Conservation (phyloP, 2,888 invertebrate species). For the Xestia rhomboidea region DNA sequence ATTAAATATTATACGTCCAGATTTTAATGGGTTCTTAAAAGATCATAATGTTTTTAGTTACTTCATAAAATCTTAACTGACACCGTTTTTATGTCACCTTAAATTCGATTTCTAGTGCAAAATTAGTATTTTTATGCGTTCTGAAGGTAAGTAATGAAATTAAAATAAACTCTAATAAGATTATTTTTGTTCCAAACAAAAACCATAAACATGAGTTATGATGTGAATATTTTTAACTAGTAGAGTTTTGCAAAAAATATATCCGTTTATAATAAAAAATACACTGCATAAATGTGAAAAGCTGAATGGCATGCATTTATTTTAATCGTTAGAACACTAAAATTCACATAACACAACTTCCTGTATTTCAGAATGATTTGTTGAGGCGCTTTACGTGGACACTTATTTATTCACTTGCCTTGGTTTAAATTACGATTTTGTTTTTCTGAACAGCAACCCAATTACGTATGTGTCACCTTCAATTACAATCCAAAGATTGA, state of each 20-base stretch:
- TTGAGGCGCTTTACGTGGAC: no score
- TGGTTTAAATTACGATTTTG: background rate
- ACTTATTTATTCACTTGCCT: background rate
- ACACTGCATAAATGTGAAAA: no score
- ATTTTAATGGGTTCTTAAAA: background rate
- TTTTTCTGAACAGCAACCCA: background rate
- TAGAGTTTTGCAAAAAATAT: background rate
- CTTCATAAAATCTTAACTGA: slow-evolving; percentile 10
- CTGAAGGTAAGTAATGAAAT: background rate
- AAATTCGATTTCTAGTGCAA: background rate
- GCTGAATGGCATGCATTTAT: background rate
- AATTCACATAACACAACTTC: background rate
- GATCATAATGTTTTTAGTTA: background rate
- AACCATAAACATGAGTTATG: background rate
- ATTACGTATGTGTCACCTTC: background rate
- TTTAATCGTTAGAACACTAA: background rate
- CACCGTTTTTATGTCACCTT: no score
- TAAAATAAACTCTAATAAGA: background rate
- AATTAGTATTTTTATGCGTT: background rate
- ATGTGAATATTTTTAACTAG: background rate
- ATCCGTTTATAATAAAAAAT: background rate
- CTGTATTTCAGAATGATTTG: background rate
- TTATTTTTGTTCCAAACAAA: background rate
- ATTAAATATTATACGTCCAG: background rate
- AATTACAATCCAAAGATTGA: background rate